Conservation (phyloP, 2,888 invertebrate genomes). For the Catonia carolina region DNA sequence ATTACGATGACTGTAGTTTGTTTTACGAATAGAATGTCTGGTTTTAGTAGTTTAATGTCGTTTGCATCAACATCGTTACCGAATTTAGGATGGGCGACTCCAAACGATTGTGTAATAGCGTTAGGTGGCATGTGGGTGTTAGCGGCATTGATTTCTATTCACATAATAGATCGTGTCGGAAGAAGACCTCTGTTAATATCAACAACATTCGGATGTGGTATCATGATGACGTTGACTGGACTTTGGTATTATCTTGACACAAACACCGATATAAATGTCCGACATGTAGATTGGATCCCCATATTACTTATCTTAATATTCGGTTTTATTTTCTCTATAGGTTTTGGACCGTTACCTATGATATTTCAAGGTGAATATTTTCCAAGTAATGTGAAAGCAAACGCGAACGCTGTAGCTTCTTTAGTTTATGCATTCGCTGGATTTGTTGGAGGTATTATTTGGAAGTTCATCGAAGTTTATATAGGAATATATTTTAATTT, state of each 20-base stretch:
- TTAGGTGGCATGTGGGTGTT: conserved; percentile 29
- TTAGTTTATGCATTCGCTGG: conserved; percentile 51
- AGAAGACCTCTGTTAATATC: conserved; percentile 30
- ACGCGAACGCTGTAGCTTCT: conserved; percentile 52
- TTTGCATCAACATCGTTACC: conserved; percentile 32
- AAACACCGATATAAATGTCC: conserved; percentile 7
- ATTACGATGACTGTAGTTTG: conserved; percentile 30
- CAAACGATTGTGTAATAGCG: conserved; percentile 30
- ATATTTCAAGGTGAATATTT: conserved; percentile 58
- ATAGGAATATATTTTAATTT: conserved; percentile 60
- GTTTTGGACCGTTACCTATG: conserved; percentile 55
- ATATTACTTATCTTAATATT: conserved; percentile 26
- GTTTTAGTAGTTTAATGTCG: conserved; percentile 33
- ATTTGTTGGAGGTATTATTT: conserved; percentile 52
- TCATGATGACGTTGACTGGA: conserved; percentile 23
- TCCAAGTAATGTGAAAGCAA: conserved; percentile 55
- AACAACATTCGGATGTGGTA: conserved; percentile 27
- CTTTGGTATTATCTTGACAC: conserved; percentile 28
- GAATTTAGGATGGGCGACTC: conserved; percentile 20
- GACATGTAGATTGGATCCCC: conserved; percentile 25
- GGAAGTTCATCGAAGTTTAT: conserved; percentile 51
- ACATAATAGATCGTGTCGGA: conserved; percentile 30
- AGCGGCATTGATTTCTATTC: conserved; percentile 27
- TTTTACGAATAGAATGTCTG: conserved; percentile 31
- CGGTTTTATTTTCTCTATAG: conserved; percentile 47